A percentile compares a stretch with the other conserved stretches of the same genome.
phyloP scores from a whole-genome alignment of 2,888 invertebrate genomes.

The Cryptus viduatorius region DNA sequence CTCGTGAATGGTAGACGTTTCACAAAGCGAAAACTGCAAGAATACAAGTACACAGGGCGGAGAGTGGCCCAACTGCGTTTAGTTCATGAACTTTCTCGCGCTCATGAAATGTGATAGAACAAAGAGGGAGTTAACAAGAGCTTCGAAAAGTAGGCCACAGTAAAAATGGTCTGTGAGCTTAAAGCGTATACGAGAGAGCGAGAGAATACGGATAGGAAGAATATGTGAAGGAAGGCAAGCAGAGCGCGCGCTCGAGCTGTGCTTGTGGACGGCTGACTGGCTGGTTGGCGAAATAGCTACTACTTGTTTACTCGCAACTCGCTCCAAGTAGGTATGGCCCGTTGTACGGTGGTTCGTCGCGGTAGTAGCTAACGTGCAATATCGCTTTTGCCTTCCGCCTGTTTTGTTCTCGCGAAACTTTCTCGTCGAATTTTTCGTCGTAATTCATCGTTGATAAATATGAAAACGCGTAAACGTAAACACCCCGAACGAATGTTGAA shows the following conservation, averaged over 20 bases:
- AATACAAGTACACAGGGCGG: not conserved
- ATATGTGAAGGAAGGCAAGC: constrained; percentile 15
- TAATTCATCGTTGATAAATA: constrained; percentile 53
- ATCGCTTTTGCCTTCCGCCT: constrained; percentile 57
- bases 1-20: not conserved
- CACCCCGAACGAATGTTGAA: not conserved
- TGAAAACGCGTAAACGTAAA: constrained; percentile 15
- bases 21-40: constrained; percentile 20
- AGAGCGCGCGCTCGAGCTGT: constrained; percentile 19
- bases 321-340: constrained; percentile 35
- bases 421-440: constrained; percentile 46
- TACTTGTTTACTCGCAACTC: constrained; percentile 66
- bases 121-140: constrained; percentile 63
- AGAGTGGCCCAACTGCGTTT: constrained; percentile 44
- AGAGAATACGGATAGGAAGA: constrained; percentile 12
- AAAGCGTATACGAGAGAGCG: constrained; percentile 21
- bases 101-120: constrained; percentile 62
- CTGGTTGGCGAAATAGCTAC: constrained; percentile 61
- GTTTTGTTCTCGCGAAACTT: constrained; percentile 48
- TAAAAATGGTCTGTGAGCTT: constrained; percentile 58
- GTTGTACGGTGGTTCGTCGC: constrained; percentile 16
- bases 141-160: constrained; percentile 61
- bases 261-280: constrained; percentile 49
- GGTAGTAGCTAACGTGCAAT: constrained; percentile 47
- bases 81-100: constrained; percentile 65